These are phyloP conservation scores for Volucella zonaria DNA, from an alignment of 2,888 invertebrate genomes.

Conservation along the genomic window DNA sequence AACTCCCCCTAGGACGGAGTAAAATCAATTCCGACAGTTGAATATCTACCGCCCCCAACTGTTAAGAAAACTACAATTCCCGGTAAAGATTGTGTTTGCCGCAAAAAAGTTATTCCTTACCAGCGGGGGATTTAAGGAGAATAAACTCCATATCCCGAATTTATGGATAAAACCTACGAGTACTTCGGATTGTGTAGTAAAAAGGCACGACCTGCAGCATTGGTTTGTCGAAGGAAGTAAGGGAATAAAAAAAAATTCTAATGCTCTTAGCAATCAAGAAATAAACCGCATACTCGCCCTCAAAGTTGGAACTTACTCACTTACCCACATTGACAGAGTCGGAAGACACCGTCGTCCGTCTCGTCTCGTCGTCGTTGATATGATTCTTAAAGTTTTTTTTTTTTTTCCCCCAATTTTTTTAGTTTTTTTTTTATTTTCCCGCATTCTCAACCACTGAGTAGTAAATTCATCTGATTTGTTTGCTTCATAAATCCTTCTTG, in stretches of 20 bases:
- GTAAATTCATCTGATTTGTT: slow-evolving; percentile 70
- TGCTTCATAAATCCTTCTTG: slow-evolving; percentile 71
- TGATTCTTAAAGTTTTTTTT: slow-evolving; percentile 48
- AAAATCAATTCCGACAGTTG: slow-evolving; percentile 71
- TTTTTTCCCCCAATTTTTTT: slow-evolving; percentile 5
- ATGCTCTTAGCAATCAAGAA: slow-evolving; percentile 73
- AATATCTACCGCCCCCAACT: slow-evolving; percentile 37
- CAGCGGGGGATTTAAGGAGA: slow-evolving; percentile 15
- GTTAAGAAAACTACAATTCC: slow-evolving; percentile 16
- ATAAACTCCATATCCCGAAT: slow-evolving; percentile 71
- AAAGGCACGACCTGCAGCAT: neutral
- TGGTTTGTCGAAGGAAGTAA: neutral
- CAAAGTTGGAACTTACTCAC: slow-evolving; percentile 10
- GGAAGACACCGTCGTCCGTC: slow-evolving; percentile 10
- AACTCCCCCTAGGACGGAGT: slow-evolving; percentile 20
- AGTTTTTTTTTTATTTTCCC: neutral
- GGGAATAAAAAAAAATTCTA: slow-evolving; percentile 49
- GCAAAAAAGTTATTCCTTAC: slow-evolving; percentile 30
- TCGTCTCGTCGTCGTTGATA: slow-evolving; percentile 30
- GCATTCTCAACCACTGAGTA: slow-evolving; percentile 5
- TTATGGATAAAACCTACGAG: slow-evolving; percentile 67
- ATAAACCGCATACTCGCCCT: slow-evolving; percentile 67
- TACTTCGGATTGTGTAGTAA: slow-evolving; percentile 35
- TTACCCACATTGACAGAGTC: slow-evolving; percentile 21
- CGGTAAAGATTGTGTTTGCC: slow-evolving; percentile 20